A percentile compares a stretch with the other conserved stretches of the same genome.
Conservation (phyloP, 1,140 invertebrate genomes). For the Dolichoris vasculosae region DNA sequence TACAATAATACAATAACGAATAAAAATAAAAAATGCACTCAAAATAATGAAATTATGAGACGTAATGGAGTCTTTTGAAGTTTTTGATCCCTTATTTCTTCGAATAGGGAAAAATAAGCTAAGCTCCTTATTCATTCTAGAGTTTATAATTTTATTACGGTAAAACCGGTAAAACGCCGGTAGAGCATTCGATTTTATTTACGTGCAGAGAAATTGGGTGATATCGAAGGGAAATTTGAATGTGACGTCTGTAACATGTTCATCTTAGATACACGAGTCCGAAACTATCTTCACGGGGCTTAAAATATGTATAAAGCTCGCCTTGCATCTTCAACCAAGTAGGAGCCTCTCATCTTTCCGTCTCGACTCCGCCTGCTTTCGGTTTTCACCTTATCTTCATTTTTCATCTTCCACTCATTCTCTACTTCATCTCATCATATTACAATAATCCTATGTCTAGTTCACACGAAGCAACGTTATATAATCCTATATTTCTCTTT, state of each 20-base stretch:
- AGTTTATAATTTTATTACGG: background rate
- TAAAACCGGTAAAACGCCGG: too few species aligned
- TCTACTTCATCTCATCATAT: conserved; percentile 17
- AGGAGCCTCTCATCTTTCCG: background rate
- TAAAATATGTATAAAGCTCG: background rate
- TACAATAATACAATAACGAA: too few species aligned
- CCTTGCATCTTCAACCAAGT: conserved; percentile 15
- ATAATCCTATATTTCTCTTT: conserved; percentile 44
- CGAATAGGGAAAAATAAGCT: too few species aligned
- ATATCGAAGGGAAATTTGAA: background rate
- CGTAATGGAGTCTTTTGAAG: too few species aligned
- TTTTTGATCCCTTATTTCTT: too few species aligned
- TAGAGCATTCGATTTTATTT: background rate
- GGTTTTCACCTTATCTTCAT: background rate
- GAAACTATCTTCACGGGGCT: background rate
- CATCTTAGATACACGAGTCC: background rate
- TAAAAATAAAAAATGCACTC: too few species aligned
- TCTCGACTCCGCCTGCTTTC: background rate
- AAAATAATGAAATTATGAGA: too few species aligned
- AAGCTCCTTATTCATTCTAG: too few species aligned
- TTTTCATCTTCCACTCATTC: background rate
- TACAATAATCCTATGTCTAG: conserved; percentile 26
- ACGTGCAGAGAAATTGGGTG: background rate
- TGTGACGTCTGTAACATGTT: background rate
- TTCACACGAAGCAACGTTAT: background rate